Base-by-base conservation (phyloP, 2,888 invertebrate species). In the Cheilosia urbana region DNA sequence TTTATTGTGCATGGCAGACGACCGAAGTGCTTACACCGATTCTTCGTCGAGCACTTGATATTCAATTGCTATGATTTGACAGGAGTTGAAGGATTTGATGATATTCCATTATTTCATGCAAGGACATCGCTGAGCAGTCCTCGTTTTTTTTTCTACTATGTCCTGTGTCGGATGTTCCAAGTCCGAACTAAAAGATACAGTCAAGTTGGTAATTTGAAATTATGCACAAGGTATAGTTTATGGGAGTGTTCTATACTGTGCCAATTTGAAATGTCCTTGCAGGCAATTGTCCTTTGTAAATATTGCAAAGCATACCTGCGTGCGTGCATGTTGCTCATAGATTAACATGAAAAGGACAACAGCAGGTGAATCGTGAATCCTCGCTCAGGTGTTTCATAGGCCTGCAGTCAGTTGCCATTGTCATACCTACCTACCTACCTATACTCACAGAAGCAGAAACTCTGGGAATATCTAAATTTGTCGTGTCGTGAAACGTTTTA, bases 11-110 rank as follows among this genome's bases (percentile, higher is more conserved):
- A 75, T 53, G 62, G 27, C 71, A 65, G 53, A 37, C 60, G 45
- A 49, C 37, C 60, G 45, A 51, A 45, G 37, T 60, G 42, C 57
- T 51, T 15, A 5, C 24, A 4, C 27, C 47, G 24, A 37, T 21
- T 53, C 15, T 34, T 15, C 27, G 11, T 68, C 19, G 24, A 37
- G 49, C 21, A 66, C 57, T 79, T 79, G 73, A 55, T 65, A 84
- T 79, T 79, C 65, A 84, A 75, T 79, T 75, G 57, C 69, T 75
- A 47, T 65, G 75, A 75, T 75, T 79, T 79, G 79, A 69, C 72
- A 69, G 63, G 69, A 68, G 45, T 73, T 75, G 68, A 63, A 63
- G 40, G 58, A 58, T 78, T 79, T 84, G 73, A 73, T 84, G 75
- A 79, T 58, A 79, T 79, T 79, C 75, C 73, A 84, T 79, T 75